phyloP scores from a whole-genome alignment of 2,888 invertebrate species.

The Clistopyga incitator region DNA sequence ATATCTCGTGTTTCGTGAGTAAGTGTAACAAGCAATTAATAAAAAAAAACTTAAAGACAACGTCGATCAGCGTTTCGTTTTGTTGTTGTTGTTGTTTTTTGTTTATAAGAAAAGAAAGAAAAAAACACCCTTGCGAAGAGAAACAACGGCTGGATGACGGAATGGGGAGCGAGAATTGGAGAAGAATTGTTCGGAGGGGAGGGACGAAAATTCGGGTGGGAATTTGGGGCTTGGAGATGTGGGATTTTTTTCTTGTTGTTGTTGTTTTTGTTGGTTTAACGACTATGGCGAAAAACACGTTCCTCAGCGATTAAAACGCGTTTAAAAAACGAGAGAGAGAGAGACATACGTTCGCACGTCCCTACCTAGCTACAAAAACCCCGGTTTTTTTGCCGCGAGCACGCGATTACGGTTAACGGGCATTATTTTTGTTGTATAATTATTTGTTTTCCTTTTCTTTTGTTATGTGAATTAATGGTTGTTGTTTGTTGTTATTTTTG shows the following conservation, averaged over 20 bases:
- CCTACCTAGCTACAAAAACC: constrained; percentile 81
- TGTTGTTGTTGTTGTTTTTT: too few relatives aligned
- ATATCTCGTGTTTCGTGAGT: constrained; percentile 37
- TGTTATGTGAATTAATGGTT: constrained; percentile 40
- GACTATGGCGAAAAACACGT: constrained; percentile 74
- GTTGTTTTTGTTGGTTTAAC: constrained; percentile 68
- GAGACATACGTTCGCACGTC: constrained; percentile 79
- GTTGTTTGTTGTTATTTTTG: constrained; percentile 26
- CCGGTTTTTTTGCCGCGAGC: constrained; percentile 79
- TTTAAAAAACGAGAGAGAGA: constrained; percentile 60
- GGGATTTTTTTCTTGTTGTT: constrained; percentile 38
- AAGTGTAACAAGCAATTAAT: constrained; percentile 79
- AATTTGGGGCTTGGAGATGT: constrained; percentile 66
- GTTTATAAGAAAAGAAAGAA: constrained; percentile 42
- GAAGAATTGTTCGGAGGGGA: constrained; percentile 22
- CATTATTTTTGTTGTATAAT: constrained; percentile 53
- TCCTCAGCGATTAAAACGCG: constrained; percentile 74
- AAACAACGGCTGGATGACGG: constrained; percentile 73
- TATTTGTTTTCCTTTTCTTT: constrained; percentile 18
- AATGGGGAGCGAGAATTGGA: constrained; percentile 22
- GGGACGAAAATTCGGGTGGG: constrained; percentile 26
- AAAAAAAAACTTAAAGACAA: constrained; percentile 80
- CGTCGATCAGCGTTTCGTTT: constrained; percentile 57
- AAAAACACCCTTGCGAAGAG: constrained; percentile 79
- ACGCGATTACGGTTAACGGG: constrained; percentile 80